Conservation (phyloP, 2,888 invertebrate genomes). For the Altica lythri region DNA sequence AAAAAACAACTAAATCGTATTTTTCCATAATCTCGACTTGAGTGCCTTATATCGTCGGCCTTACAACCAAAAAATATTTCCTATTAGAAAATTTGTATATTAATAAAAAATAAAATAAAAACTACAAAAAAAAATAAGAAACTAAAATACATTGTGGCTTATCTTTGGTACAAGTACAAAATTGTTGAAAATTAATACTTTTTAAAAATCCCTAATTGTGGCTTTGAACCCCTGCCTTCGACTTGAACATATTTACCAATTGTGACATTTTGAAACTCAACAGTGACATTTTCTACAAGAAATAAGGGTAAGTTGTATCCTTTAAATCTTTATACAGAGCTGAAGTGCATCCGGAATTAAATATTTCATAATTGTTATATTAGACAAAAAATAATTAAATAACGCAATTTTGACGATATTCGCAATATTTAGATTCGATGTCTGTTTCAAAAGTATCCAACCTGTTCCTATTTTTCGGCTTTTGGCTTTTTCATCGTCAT, state of each 20-base stretch:
- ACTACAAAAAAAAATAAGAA: constrained; percentile 46
- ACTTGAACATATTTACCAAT: constrained; percentile 38
- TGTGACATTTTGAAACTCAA: constrained; percentile 37
- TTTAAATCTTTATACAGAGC: too few relatives aligned
- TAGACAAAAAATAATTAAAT: not conserved
- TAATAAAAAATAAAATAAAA: constrained; percentile 51
- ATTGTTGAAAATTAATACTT: constrained; percentile 45
- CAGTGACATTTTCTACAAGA: constrained; percentile 24
- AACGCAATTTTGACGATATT: not conserved
- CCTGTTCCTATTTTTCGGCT: too few relatives aligned
- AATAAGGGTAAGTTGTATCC: constrained; percentile 32
- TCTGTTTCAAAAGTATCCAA: not conserved
- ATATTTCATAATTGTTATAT: too few relatives aligned
- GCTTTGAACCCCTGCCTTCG: constrained; percentile 37
- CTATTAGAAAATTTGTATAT: constrained; percentile 56
- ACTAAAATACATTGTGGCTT: constrained; percentile 47
- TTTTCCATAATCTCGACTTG: constrained; percentile 56
- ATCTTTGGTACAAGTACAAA: constrained; percentile 51
- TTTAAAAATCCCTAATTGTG: constrained; percentile 44
- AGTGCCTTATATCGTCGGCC: constrained; percentile 59
- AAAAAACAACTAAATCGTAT: constrained; percentile 46
- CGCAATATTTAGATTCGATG: not conserved
- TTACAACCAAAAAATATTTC: constrained; percentile 51
- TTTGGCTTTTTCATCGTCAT: too few relatives aligned
- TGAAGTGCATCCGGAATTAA: too few relatives aligned